Evolutionary conservation across 2,888 invertebrate genomes (phyloP), one percentile per base, ranked within the genome.

Genomic region (Platycheirus albimanus): DNA sequence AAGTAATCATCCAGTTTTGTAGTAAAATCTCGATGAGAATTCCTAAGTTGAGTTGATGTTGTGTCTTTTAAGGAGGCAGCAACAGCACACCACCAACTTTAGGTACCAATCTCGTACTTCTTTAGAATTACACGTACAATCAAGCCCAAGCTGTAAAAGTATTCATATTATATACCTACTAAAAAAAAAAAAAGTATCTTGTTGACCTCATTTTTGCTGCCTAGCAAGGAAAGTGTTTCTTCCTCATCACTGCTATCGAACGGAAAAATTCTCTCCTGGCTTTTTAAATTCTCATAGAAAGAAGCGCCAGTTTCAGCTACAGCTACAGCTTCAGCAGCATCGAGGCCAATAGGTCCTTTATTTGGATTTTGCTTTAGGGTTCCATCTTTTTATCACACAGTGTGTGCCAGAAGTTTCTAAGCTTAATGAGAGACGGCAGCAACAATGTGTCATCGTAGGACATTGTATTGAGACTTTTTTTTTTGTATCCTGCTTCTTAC

Each of bases 271-370:
- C 70, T 64, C 52, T 67, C 61, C 58, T 81, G 30, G 38, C 56
- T 70, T 76, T 66, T 36, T 11, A 38, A 43, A 64, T 36, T 61
- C 20, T 58, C 15, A 78, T 72, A 61, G 58, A 78, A n/a, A n/a
- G n/a, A n/a, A n/a, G n/a, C n/a, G 63, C 41, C 61, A 58, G 19
- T 47, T 47, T 45, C 71, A 33, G 11, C 49, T n/a, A n/a, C 58
- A 63, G 71, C 52, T 5, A 38, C 43, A 67, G 43, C 33, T 41
- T 8, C 67, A 52, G 41, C 72, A 56, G 13, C 51, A 84, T 75
- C 70, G 69, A 84, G 78, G 84, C 74, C 74, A 79, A 79, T 79
- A 79, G 74, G 74, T 75, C 70, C 74, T 78, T 75, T 83, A 72
- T 67, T 67, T 54, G 30, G 63, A 61, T 77, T 71, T 77, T 30